phyloP scores from a whole-genome alignment of 2,888 invertebrate species.

The Tineola bisselliella region DNA sequence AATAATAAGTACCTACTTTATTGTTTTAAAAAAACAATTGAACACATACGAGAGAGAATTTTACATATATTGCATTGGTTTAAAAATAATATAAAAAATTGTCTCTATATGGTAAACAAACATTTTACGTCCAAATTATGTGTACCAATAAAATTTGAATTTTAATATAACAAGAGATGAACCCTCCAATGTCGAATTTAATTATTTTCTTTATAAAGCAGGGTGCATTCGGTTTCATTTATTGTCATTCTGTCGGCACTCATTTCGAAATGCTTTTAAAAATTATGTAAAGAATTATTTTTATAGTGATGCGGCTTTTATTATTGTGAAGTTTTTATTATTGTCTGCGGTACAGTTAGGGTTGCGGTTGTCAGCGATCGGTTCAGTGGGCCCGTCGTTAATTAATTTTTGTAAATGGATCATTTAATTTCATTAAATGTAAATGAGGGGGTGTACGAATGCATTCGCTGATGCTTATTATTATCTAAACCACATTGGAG shows the following conservation, averaged over 20 bases:
- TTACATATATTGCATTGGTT: too few species aligned
- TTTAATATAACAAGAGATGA: not conserved
- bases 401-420: constrained; percentile 66
- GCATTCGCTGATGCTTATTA: not conserved
- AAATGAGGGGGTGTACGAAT: constrained; percentile 51
- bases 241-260: constrained; percentile 8
- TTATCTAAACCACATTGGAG: not conserved
- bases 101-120: too few species aligned
- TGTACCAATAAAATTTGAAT: not conserved
- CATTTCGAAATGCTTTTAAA: constrained; percentile 6
- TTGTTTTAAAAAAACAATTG: too few species aligned
- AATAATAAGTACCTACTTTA: too few species aligned
- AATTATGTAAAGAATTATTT: constrained; percentile 21
- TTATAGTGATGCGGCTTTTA: constrained; percentile 49
- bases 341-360: constrained; percentile 21
- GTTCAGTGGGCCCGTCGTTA: constrained; percentile 61
- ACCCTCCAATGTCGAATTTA: constrained; percentile 29
- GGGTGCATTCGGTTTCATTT: not conserved
- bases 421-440: constrained; percentile 68
- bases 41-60: too few species aligned
- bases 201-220: constrained; percentile 29
- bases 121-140: too few species aligned
- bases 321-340: constrained; percentile 34
- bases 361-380: constrained; percentile 45
- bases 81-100: too few species aligned